Evolutionary conservation across 2,888 invertebrate species (phyloP).

Genomic region (Drosophila mercatorum): DNA sequence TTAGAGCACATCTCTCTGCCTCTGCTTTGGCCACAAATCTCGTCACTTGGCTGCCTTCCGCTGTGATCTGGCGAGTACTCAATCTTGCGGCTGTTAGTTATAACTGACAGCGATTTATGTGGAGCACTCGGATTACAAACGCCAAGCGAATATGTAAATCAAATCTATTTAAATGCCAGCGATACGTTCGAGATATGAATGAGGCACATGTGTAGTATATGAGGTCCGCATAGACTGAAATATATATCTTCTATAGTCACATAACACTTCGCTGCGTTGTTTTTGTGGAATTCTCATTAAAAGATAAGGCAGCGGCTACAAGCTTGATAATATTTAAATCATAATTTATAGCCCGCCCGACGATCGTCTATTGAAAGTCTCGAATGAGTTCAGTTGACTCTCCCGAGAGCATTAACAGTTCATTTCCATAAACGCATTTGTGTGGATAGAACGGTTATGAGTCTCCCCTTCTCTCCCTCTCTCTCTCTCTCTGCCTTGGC

Average conservation of each 20-base stretch:
- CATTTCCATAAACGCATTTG: constrained; percentile 7
- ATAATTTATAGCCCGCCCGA: constrained; percentile 43
- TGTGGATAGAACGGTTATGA: constrained; percentile 6
- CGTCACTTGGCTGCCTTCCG: not conserved
- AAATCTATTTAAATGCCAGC: constrained; percentile 39
- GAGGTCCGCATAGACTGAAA: not conserved
- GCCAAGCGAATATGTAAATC: constrained; percentile 50
- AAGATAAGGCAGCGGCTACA: constrained; percentile 47
- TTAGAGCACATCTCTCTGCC: not conserved
- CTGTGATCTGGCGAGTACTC: not conserved
- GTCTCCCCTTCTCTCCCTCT: not conserved
- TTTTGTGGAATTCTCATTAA: constrained; percentile 49
- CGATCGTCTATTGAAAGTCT: constrained; percentile 24
- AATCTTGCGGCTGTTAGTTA: constrained; percentile 6
- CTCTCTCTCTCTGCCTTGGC: not conserved
- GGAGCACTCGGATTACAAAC: constrained; percentile 49
- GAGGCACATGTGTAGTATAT: not conserved
- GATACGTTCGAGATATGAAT: constrained; percentile 38
- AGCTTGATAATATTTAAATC: constrained; percentile 46
- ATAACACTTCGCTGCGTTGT: constrained; percentile 3
- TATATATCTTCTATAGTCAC: constrained; percentile 3
- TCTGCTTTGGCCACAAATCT: not conserved
- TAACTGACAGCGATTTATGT: constrained; percentile 56
- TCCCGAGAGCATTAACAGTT: constrained; percentile 12
- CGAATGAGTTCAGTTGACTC: constrained; percentile 9